These are phyloP conservation scores for Augochlora pura DNA, from an alignment of 1,140 invertebrate species.

Conservation along the genomic window DNA sequence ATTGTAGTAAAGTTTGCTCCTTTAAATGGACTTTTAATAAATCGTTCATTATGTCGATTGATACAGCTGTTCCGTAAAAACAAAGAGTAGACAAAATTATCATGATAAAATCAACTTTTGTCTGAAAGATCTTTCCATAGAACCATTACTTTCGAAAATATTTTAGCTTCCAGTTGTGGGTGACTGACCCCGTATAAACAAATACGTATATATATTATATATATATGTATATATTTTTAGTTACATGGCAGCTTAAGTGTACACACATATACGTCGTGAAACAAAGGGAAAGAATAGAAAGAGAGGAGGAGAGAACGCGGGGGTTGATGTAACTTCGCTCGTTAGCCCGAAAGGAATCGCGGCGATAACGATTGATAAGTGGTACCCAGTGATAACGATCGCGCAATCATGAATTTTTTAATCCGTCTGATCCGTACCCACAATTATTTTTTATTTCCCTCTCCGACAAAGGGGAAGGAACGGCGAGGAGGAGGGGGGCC, in stretches of 20 bases:
- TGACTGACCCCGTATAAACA: no score
- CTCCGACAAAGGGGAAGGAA: background rate
- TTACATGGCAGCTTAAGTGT: constrained; percentile 65
- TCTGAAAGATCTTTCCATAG: no score
- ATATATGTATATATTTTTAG: constrained; percentile 43
- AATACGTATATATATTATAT: no score
- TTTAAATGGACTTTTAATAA: no score
- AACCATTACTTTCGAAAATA: no score
- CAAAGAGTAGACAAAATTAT: no score
- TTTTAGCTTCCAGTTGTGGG: no score
- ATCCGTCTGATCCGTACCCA: constrained; percentile 18
- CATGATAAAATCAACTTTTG: no score
- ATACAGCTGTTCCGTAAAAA: no score
- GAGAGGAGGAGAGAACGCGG: background rate
- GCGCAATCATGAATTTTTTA: constrained; percentile 30
- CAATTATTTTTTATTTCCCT: background rate
- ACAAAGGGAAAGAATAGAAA: background rate
- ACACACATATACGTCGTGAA: constrained; percentile 31
- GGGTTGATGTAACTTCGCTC: constrained; percentile 42
- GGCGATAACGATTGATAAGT: constrained; percentile 27
- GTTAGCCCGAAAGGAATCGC: constrained; percentile 26
- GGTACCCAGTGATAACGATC: constrained; percentile 28
- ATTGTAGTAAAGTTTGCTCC: no score
- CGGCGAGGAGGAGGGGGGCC: background rate
- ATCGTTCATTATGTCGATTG: no score